These are phyloP conservation scores for Morpho deidamia DNA, from an alignment of 2,888 invertebrate genomes.

Conservation along the genomic window DNA sequence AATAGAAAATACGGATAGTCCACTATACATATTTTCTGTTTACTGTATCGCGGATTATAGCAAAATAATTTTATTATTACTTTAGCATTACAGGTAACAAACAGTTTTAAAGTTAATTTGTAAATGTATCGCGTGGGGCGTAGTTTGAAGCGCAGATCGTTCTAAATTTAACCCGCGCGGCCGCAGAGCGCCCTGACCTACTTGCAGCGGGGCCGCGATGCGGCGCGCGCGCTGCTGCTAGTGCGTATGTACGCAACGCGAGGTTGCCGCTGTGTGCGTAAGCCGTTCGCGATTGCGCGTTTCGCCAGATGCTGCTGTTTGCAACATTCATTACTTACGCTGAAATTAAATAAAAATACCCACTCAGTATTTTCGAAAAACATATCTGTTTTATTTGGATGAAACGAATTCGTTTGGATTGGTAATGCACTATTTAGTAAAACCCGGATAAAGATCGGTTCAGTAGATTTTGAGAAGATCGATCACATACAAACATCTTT, in stretches of 20 bases:
- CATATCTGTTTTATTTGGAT: background rate
- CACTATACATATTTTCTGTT: no score
- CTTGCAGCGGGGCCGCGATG: conserved; percentile 75
- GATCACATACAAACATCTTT: no score
- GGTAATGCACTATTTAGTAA: no score
- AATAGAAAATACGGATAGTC: no score
- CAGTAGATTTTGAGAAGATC: no score
- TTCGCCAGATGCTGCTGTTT: conserved; percentile 73
- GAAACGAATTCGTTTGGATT: no score
- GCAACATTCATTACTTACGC: conserved; percentile 53
- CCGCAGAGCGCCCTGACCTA: conserved; percentile 77
- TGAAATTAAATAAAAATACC: conserved; percentile 35
- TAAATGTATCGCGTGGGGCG: conserved; percentile 64
- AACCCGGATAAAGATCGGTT: no score
- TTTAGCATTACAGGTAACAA: conserved; percentile 24
- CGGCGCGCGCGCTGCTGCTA: conserved; percentile 64
- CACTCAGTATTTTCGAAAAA: conserved; percentile 6
- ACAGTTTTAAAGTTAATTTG: conserved; percentile 40
- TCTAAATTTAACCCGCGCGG: conserved; percentile 77
- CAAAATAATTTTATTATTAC: no score
- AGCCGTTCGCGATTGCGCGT: conserved; percentile 65
- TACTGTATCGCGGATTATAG: no score
- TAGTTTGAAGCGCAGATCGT: conserved; percentile 72
- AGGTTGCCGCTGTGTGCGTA: conserved; percentile 57
- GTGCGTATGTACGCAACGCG: conserved; percentile 50